These are phyloP conservation scores for Catocala sponsa DNA, from an alignment of 2,888 invertebrate species.

Conservation along the genomic window DNA sequence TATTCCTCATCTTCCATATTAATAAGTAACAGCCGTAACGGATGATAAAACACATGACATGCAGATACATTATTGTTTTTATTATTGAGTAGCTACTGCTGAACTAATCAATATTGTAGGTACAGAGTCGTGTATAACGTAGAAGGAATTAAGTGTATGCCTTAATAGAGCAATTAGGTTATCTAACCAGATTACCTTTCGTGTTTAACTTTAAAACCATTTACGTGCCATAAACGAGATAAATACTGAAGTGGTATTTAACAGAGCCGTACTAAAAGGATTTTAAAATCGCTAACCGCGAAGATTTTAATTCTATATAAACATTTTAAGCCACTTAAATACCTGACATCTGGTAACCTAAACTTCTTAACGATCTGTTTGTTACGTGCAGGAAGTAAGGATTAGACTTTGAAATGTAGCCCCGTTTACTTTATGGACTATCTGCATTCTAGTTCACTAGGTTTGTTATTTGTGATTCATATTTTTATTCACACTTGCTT, in stretches of 20 bases:
- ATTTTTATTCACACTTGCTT: conserved; percentile 2
- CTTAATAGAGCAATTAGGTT: conserved; percentile 29
- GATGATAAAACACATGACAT: background rate
- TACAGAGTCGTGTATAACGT: too few relatives aligned
- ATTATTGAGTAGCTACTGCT: background rate
- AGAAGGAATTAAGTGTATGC: background rate
- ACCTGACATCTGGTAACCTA: conserved; percentile 10
- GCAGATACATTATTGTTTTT: background rate
- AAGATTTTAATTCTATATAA: conserved; percentile 13
- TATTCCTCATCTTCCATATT: conserved; percentile 3
- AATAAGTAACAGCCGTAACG: background rate
- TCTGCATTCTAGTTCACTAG: conserved; percentile 11
- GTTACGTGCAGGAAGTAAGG: background rate
- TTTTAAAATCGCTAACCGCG: conserved; percentile 7
- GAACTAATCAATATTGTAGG: too few relatives aligned
- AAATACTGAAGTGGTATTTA: background rate
- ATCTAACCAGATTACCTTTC: conserved; percentile 24
- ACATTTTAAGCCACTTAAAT: conserved; percentile 25
- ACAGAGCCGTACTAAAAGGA: background rate
- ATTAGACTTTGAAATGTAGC: background rate
- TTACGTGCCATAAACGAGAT: background rate
- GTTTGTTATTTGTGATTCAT: conserved; percentile 2
- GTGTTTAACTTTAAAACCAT: conserved; percentile 1
- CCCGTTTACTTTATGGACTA: background rate
- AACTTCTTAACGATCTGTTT: background rate